phyloP scores from a whole-genome alignment of 92 coral and sea anemone species.

The Zoanthus gigantus region DNA sequence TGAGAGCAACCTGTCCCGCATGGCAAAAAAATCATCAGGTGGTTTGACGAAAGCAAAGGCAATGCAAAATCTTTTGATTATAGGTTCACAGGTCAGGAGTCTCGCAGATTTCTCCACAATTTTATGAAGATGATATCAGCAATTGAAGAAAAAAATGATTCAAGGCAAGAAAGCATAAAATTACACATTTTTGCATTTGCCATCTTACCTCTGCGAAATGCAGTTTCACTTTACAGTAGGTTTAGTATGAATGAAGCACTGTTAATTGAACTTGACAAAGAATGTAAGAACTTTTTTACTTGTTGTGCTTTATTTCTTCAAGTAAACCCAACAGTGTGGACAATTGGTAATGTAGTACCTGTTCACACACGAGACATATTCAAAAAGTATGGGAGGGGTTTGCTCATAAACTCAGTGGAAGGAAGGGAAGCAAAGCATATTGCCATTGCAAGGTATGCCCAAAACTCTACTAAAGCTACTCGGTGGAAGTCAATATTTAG shows the following conservation, averaged over 20 bases:
- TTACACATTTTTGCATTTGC: background rate
- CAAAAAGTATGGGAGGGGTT: background rate
- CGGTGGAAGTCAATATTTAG: too few species aligned
- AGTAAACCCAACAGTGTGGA: background rate
- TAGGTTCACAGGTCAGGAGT: slow-evolving; percentile 64
- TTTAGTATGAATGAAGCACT: background rate
- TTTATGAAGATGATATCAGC: slow-evolving; percentile 38
- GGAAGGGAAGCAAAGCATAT: slow-evolving; percentile 1
- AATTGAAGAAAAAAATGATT: background rate
- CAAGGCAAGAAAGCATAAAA: background rate
- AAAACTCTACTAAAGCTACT: background rate
- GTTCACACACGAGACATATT: background rate
- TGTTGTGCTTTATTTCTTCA: background rate
- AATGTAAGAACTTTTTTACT: background rate
- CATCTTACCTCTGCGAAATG: background rate
- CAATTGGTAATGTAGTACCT: background rate
- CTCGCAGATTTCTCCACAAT: slow-evolving; percentile 67
- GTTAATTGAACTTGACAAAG: background rate
- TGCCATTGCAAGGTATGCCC: background rate
- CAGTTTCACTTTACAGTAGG: background rate
- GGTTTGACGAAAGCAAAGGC: background rate
- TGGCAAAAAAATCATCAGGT: background rate
- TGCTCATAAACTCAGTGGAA: background rate
- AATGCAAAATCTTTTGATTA: slow-evolving; percentile 51
- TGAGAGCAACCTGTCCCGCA: background rate